Evolutionary conservation across 2,888 invertebrate genomes (phyloP), one percentile per base, ranked within the genome.

Genomic region (Disparrhopalites patrizii): DNA sequence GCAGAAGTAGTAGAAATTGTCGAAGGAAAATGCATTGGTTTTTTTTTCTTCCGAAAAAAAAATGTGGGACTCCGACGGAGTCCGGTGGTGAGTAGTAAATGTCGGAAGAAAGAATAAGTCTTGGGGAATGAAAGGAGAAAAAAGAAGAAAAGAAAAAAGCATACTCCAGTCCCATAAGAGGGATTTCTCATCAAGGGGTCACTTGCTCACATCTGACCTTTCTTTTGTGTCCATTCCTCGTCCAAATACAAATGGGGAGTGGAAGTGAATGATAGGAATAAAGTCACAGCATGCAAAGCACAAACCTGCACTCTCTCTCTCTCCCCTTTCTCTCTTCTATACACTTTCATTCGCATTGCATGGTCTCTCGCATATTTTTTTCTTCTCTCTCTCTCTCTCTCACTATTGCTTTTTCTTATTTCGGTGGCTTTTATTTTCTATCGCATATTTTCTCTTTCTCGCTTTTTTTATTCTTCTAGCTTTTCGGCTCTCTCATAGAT

Each of bases 121-220:
- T 10, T 1, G 15, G 31, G 36, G 15, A 15, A 40, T 3, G 40
- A 40, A 40, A 13, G 27, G 28, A 52, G 38, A 15, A 38, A 57
- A 18, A 18, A 25, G 23, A n/a, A 20, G n/a, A 23, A 57, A 27
- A 20, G 50, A 50, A 60, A 31, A 60, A 40, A 60, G 13, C 23
- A n/a, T n/a, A n/a, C n/a, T n/a, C n/a, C 27, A 60, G 60, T 43
- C 60, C 30, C 60, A 47, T 20, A 31, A 52, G 66, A 47, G n/a
- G n/a, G 62, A 50, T 62, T 62, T 58, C 52, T 62, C 58, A 62
- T 67, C 66, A 67, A 57, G 38, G 54, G 66, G 66, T 67, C 66
- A 62, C 62, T 62, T 67, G 57, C 50, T 54, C 52, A 52, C 58
- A 7, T 58, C 62, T 61, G 61, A 66, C 66, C 66, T 66, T 62